phyloP scores from a whole-genome alignment of 2,888 invertebrate species.

The Shargacucullia verbasci region DNA sequence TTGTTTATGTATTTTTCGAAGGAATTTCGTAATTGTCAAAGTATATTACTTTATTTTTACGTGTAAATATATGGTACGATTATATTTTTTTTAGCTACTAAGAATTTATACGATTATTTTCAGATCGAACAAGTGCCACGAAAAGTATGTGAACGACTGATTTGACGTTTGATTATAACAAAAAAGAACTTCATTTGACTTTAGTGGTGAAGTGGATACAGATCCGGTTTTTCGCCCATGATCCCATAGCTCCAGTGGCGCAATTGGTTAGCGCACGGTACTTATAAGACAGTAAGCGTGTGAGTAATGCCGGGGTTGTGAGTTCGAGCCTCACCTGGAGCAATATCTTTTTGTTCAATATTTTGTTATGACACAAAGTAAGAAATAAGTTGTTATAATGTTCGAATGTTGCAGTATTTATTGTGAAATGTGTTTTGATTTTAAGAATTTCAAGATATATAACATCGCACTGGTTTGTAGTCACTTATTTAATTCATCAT shows the following conservation, averaged over 20 bases:
- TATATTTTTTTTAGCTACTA: slow-evolving; percentile 2
- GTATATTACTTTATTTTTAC: slow-evolving; percentile 24
- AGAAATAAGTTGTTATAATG: no score
- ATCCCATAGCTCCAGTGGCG: slow-evolving; percentile 97
- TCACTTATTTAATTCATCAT: no score
- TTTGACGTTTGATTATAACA: slow-evolving; percentile 70
- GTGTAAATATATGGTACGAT: background rate
- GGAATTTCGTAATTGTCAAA: slow-evolving; percentile 57
- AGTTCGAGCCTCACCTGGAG: slow-evolving; percentile 99
- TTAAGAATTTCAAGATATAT: no score
- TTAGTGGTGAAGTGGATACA: slow-evolving; percentile 55
- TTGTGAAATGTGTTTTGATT: no score
- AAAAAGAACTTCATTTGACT: slow-evolving; percentile 78
- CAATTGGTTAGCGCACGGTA: slow-evolving; percentile 99
- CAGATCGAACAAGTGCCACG: slow-evolving; percentile 42
- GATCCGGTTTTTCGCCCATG: slow-evolving; percentile 65
- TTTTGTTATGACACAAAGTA: background rate
- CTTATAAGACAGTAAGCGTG: slow-evolving; percentile 99
- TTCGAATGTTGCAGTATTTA: no score
- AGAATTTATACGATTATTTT: slow-evolving; percentile 45
- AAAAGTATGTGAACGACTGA: slow-evolving; percentile 53
- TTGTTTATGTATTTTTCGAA: slow-evolving; percentile 70
- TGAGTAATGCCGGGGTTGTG: slow-evolving; percentile 99
- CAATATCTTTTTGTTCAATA: slow-evolving; percentile 86
- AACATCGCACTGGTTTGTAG: no score